Base-by-base conservation (phyloP, 2,797 vertebrate species). In the Clarias fuscus region DNA sequence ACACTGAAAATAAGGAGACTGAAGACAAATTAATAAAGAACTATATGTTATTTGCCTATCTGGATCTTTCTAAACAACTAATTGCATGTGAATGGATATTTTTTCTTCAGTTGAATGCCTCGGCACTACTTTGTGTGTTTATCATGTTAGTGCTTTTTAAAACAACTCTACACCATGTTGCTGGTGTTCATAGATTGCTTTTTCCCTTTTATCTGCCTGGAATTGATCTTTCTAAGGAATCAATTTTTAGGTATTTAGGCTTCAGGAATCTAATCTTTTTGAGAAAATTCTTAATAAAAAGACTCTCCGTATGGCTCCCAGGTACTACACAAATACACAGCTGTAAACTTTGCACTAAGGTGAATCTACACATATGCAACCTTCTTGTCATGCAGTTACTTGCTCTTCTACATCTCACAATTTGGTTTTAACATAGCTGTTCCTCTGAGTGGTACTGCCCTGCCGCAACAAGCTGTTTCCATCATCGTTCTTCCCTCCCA, bases 401-500 rank as follows among this genome's bases (percentile, higher is more conserved):
- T n/a, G 7, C 37, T 40, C 64, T 58, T 71, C 53, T 77, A 43
- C 71, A 71, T 71, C 33, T 81, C 22, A 37, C 75, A 48, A n/a
- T 8, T n/a, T 84, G 48, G 84, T 65, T 86, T 87, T 82, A 87
- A 82, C 86, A 85, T 85, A 65, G 73, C 81, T 64, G 58, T 77
- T 88, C 73, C 82, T 75, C 65, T 27, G 67, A 27, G 65, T 81
- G 61, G 24, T 6, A 13, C 76, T 71, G 67, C 53, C 62, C 82
- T 86, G 85, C 79, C 76, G 68, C 85, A 85, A 67, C 22, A 61
- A 30, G 86, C 85, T 24, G 65, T 72, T 85, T 78, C 77, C 82
- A 82, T 84, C 88, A 87, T 83, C 76, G 2, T 76, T 79, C 78
- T n/a, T 58, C 84, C 88, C 76, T 88, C 87, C 90, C 84, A 75